Base-by-base conservation (phyloP, 2,797 vertebrate genomes). In the Falco concolor region DNA sequence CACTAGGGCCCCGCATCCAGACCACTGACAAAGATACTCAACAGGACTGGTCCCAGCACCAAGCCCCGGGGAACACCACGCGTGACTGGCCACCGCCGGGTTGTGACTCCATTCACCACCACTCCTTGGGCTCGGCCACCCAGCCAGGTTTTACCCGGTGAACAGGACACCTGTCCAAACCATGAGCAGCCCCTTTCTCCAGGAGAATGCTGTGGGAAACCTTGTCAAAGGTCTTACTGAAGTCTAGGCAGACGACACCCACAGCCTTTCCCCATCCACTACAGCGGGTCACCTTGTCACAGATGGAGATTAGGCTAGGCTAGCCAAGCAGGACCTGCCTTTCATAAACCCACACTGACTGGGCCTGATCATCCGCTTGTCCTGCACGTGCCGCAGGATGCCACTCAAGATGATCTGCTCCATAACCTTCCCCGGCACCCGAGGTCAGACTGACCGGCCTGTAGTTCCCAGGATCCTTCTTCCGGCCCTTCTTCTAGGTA, bases 11-110 rank as follows among this genome's bases (percentile, higher is more conserved):
- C 21, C 38, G 47, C 24, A 13, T 57, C 24, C 3, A 57, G 12
- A 40, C 14, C 9, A 45, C 19, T 56, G 65, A 21, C 38, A 73
- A 56, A 56, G 42, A 61, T 19, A 60, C 9, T 42, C 54, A 87
- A 53, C 9, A 30, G 9, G 21, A 59, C 34, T 22, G 52, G 22
- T 7, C 52, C 52, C 50, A 77, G 5, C 11, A 27, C 22, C 15
- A 56, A 60, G 25, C 22, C 18, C 56, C 53, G 52, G 8, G 15
- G 18, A 64, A 59, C 50, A 59, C 12, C 24, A 32, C 19, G 64
- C 4, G 25, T 53, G 84, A 59, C 22, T 0, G 1, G 9, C 6
- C 11, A 17, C 45, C 38, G 52, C 8, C 18, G 4, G 11, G 50
- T 42, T 36, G 40, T 24, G 30, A 76, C 34, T 57, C 52, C 64